Evolutionary conservation across 2,113 vertebrate genomes (phyloP).

Genomic region (Tympanuchus pallidicinctus): DNA sequence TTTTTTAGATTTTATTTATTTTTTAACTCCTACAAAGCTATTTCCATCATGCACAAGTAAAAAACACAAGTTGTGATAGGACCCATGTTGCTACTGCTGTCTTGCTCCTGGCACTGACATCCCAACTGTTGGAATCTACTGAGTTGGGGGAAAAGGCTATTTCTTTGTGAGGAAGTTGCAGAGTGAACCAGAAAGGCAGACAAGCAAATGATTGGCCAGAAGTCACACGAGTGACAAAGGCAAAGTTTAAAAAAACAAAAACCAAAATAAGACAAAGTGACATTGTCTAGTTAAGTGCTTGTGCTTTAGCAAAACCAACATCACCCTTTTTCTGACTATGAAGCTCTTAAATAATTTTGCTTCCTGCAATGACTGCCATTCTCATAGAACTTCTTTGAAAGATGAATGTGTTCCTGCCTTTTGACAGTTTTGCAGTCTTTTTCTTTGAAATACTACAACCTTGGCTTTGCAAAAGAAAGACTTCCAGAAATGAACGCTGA

Average conservation of each 20-base stretch:
- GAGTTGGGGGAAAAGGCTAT: not conserved
- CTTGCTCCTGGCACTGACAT: not conserved
- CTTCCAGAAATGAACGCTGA: not conserved
- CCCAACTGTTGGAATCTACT: not conserved
- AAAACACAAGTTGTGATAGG: not conserved
- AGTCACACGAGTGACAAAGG: not conserved
- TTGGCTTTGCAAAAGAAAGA: constrained; percentile 6
- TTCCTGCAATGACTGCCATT: not conserved
- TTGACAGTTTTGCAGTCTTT: not conserved
- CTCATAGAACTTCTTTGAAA: not conserved
- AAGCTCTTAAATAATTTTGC: not conserved
- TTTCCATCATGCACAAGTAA: not conserved
- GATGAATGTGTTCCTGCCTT: not conserved
- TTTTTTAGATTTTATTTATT: not conserved
- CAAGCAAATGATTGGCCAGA: not conserved
- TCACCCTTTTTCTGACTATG: not conserved
- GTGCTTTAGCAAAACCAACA: not conserved
- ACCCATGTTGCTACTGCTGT: not conserved
- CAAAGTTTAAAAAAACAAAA: not conserved
- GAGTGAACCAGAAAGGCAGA: not conserved
- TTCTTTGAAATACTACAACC: not conserved
- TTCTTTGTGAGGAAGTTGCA: not conserved
- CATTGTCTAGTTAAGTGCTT: not conserved
- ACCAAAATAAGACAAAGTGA: not conserved
- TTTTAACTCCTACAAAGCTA: not conserved